A percentile compares a stretch with the other conserved stretches of the same genome.
Evolutionary conservation across 2,113 vertebrate species (phyloP).

Genomic region (Papio anubis): DNA sequence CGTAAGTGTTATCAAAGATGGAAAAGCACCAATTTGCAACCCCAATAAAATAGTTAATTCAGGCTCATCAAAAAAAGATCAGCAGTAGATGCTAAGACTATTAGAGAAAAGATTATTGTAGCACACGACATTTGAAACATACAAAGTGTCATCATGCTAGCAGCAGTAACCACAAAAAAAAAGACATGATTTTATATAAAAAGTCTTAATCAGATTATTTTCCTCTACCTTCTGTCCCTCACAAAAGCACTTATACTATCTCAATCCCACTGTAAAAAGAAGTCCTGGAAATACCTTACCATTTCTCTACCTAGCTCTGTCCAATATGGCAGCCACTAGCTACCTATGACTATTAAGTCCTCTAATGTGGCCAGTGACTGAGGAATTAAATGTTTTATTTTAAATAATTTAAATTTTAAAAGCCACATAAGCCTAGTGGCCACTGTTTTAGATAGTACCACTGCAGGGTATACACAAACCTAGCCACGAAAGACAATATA

Average conservation of each 20-base stretch:
- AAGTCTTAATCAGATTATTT: background rate
- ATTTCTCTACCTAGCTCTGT: background rate
- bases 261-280: slow-evolving; percentile 7
- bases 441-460: background rate
- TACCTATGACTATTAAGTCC: background rate
- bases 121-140: slow-evolving; percentile 15
- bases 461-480: background rate
- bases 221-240: background rate
- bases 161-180: background rate
- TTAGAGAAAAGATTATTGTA: background rate
- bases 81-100: background rate
- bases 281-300: background rate
- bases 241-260: background rate
- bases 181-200: slow-evolving; percentile 33
- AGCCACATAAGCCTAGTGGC: background rate
- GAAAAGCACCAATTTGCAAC: background rate
- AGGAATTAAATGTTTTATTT: slow-evolving; percentile 11
- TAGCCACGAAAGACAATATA: background rate
- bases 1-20: background rate
- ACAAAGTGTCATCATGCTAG: background rate
- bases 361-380: background rate
- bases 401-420: slow-evolving; percentile 28
- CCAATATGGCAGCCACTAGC: background rate
- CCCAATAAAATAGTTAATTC: background rate
- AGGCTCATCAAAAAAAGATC: background rate